A percentile compares a stretch with the other conserved stretches of the same genome.
phyloP scores from a whole-genome alignment of 2,113 vertebrate genomes.

The Hippocampus barbouri region DNA sequence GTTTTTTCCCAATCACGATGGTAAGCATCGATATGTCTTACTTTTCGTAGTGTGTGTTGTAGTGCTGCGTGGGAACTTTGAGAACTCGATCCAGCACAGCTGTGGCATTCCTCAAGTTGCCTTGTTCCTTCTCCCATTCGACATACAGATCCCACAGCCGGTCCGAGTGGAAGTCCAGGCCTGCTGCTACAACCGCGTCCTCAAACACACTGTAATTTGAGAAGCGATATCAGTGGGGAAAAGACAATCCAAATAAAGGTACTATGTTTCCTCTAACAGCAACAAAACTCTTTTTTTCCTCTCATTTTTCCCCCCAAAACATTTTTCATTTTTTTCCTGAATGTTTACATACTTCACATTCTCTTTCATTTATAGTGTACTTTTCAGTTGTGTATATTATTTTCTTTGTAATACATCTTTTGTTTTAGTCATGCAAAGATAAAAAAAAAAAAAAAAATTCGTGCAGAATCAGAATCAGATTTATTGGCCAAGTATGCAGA shows the following conservation, averaged over 20 bases:
- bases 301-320: too few species aligned
- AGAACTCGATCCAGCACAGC: conserved; percentile 74
- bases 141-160: conserved; percentile 81
- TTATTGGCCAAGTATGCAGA: too few species aligned
- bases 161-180: conserved; percentile 83
- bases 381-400: too few species aligned
- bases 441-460: too few species aligned
- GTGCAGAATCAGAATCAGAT: too few species aligned
- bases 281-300: too few species aligned
- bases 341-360: too few species aligned
- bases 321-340: too few species aligned
- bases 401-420: too few species aligned
- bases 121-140: conserved; percentile 81
- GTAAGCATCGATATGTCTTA: conserved; percentile 36
- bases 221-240: neutral
- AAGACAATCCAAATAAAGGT: neutral
- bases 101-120: conserved; percentile 66
- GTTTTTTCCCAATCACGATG: neutral
- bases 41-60: conserved; percentile 81
- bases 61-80: conserved; percentile 78
- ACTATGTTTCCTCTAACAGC: neutral
- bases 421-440: too few species aligned
- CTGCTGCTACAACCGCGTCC: conserved; percentile 69
- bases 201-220: conserved; percentile 73
- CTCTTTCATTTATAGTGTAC: too few species aligned